Percentiles rank a stretch among this genome's conserved stretches.
phyloP scores from a whole-genome alignment of 1,140 invertebrate genomes.

The Drosophila eugracilis region DNA sequence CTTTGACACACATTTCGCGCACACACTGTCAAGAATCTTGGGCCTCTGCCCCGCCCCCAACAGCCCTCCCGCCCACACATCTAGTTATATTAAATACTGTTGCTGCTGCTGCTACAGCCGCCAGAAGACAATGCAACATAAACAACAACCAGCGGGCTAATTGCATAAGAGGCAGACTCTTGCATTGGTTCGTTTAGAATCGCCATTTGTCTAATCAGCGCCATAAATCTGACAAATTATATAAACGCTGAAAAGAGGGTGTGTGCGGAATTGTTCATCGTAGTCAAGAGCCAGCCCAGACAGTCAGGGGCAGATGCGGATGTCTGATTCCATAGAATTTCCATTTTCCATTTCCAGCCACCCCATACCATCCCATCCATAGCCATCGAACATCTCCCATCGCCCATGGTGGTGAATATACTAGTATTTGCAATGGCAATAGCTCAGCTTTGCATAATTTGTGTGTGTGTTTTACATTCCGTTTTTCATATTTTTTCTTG shows the following conservation, averaged over 20 bases:
- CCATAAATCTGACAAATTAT: constrained; percentile 81
- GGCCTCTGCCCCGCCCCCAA: neutral
- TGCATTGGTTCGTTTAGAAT: constrained; percentile 60
- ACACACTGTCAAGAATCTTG: constrained; percentile 61
- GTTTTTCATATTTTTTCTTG: constrained; percentile 46
- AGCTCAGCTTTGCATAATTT: constrained; percentile 71
- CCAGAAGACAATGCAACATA: constrained; percentile 73
- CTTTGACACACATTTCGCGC: constrained; percentile 79
- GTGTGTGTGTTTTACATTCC: constrained; percentile 64
- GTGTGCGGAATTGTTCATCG: constrained; percentile 66
- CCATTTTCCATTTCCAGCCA: constrained; percentile 4
- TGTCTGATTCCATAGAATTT: constrained; percentile 58
- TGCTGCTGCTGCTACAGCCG: neutral
- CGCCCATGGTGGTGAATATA: constrained; percentile 38
- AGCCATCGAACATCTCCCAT: constrained; percentile 6
- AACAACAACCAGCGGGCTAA: constrained; percentile 68
- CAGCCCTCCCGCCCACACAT: constrained; percentile 27
- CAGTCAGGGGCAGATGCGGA: constrained; percentile 71
- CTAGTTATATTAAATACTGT: constrained; percentile 27
- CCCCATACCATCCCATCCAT: constrained; percentile 15
- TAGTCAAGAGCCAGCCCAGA: constrained; percentile 15
- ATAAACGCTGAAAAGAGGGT: constrained; percentile 69
- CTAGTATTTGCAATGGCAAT: constrained; percentile 58
- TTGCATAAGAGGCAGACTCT: constrained; percentile 62
- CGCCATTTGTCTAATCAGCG: constrained; percentile 65